These are phyloP conservation scores for Heliconius hewitsoni DNA, from an alignment of 1,140 invertebrate genomes.

Conservation along the genomic window DNA sequence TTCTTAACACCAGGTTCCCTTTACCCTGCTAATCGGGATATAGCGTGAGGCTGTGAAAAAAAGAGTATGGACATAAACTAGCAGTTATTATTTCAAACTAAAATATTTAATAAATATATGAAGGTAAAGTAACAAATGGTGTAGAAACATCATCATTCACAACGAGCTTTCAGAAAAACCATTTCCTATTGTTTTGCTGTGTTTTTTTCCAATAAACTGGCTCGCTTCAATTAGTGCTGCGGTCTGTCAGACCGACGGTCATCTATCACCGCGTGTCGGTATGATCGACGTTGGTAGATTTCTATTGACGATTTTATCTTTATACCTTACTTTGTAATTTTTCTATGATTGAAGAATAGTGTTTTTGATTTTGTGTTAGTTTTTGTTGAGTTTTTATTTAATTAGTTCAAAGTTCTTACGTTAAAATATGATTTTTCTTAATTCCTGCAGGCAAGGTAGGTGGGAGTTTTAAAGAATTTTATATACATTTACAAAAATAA, in stretches of 20 bases:
- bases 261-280: slow-evolving; percentile 33
- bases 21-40: too few species aligned
- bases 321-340: slow-evolving; percentile 5
- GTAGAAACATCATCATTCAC: slow-evolving; percentile 29
- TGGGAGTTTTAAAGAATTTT: too few species aligned
- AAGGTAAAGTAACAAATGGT: slow-evolving; percentile 15
- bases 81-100: too few species aligned
- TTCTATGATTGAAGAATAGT: background rate
- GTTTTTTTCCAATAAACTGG: slow-evolving; percentile 34
- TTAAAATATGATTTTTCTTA: background rate
- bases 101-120: background rate
- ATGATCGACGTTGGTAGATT: slow-evolving; percentile 32
- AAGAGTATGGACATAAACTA: too few species aligned
- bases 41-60: too few species aligned
- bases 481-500: too few species aligned
- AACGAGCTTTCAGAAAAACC: slow-evolving; percentile 25
- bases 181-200: slow-evolving; percentile 34
- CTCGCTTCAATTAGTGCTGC: slow-evolving; percentile 27
- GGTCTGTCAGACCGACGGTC: slow-evolving; percentile 28
- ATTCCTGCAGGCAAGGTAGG: too few species aligned
- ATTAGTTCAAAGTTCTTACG: background rate
- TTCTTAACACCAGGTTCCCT: too few species aligned
- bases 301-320: slow-evolving; percentile 30
- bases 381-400: background rate
- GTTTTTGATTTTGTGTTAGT: background rate